phyloP scores from a whole-genome alignment of 1,140 invertebrate genomes.

The Neodiprion virginianus region DNA sequence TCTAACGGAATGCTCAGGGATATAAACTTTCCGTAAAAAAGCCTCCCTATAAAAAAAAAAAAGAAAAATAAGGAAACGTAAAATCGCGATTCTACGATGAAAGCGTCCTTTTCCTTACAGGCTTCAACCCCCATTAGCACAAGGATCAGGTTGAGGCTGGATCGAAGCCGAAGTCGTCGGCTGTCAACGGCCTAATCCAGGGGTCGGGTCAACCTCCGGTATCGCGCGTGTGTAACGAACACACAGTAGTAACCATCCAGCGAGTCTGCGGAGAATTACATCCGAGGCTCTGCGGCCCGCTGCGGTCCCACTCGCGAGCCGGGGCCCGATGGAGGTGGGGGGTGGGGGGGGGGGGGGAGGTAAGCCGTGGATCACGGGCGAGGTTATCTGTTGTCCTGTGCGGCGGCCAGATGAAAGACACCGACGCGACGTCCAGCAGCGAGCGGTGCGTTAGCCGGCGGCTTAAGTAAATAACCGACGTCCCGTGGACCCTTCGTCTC shows the following conservation, averaged over 20 bases:
- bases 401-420: slow-evolving; percentile 48
- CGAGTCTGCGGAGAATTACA: too few relatives aligned
- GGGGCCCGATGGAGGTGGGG: slow-evolving; percentile 12
- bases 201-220: neutral
- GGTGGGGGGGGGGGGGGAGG: slow-evolving; percentile 22
- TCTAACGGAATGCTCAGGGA: too few relatives aligned
- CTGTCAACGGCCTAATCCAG: neutral
- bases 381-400: slow-evolving; percentile 45
- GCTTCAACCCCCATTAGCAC: too few relatives aligned
- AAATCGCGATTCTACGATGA: too few relatives aligned
- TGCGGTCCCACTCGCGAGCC: too few relatives aligned
- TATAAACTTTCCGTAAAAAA: too few relatives aligned
- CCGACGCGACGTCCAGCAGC: slow-evolving; percentile 50
- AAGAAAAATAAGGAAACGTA: too few relatives aligned
- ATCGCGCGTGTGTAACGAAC: neutral
- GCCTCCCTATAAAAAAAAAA: too few relatives aligned
- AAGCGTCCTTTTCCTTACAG: too few relatives aligned
- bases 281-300: neutral
- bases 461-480: slow-evolving; percentile 54
- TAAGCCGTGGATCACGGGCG: slow-evolving; percentile 42
- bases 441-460: slow-evolving; percentile 48
- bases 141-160: too few relatives aligned
- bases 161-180: neutral
- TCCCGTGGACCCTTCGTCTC: slow-evolving; percentile 24
- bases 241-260: neutral